Conservation (phyloP, 37 sponge, comb jelly and placozoan genomes). For the Hexactinellida sp. region DNA sequence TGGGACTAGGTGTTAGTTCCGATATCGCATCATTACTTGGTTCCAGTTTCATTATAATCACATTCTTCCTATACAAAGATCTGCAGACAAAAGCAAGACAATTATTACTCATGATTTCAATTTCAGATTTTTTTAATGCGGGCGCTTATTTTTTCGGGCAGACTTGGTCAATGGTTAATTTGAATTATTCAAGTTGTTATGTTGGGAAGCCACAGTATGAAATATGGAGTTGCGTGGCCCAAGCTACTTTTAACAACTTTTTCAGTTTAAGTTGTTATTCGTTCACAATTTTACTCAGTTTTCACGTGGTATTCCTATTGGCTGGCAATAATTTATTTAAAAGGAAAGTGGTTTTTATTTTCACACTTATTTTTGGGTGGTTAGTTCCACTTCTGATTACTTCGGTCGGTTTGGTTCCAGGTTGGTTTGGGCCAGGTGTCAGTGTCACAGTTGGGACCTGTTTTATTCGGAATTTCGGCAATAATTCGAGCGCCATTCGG, state of each 20-base stretch:
- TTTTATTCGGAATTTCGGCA: neutral
- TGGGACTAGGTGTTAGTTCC: neutral
- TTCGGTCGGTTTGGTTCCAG: neutral
- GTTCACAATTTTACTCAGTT: neutral
- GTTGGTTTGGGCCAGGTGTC: neutral
- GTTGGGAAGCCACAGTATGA: constrained; percentile 11
- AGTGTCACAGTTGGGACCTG: constrained; percentile 1
- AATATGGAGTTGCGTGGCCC: neutral
- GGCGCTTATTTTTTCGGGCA: neutral
- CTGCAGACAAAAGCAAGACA: neutral
- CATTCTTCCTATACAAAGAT: neutral
- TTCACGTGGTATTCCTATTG: neutral
- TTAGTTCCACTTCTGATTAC: neutral
- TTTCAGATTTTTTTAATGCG: neutral
- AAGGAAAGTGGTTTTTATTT: neutral
- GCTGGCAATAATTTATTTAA: neutral
- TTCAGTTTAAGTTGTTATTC: neutral
- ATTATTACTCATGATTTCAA: neutral
- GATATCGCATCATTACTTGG: neutral
- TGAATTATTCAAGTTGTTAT: neutral
- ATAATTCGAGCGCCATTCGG: neutral
- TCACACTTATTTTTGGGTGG: neutral
- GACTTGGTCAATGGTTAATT: neutral
- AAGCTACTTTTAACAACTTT: neutral
- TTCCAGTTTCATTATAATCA: neutral